Base-by-base conservation (phyloP, 2,113 vertebrate genomes). In the Heloderma charlesbogerti region DNA sequence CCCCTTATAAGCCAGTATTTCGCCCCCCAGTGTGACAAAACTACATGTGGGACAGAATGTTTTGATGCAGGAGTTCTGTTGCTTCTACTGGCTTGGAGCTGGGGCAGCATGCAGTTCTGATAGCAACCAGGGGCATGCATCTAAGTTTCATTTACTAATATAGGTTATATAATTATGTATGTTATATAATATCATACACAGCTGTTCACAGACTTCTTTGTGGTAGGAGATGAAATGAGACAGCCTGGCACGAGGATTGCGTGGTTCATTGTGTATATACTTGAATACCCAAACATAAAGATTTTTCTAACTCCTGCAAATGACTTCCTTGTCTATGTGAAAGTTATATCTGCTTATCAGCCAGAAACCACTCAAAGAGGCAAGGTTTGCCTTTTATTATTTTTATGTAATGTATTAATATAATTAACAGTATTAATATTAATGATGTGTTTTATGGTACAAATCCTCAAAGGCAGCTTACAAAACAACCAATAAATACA, bases 371-470 rank as follows among this genome's bases (percentile, higher is more conserved):
- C 0, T 78, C 74, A 79, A 22, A 1, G 29, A 60, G 57, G n/a
- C 22, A 2, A 29, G n/a, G 0, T 0, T 43, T 57, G 40, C 9
- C 22, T 27, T 31, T 48, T 29, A 27, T 51, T 31, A 31, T 80
- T 51, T 34, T 31, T 80, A 48, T 48, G 25, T 22, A 48, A 79
- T 79, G n/a, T 54, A 80, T 34, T 75, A 40, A 40, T 5, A 22
- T 40, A 16, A 67, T 67, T 51, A 51, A 5, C 8, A 51, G 3
- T 51, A 51, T 51, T 51, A 5, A 51, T 51, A 5, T 3, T 51
- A 51, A 69, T 69, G 7, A 27, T 69, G 29, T 29, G 8, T 69
- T 69, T 69, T 31, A 69, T 31, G 29, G 27, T 69, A 7, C 74
- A 75, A 40, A 16, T 18, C 37, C 4, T 40, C 2, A 40, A 75